A percentile compares a stretch with the other conserved stretches of the same genome.
phyloP scores from a whole-genome alignment of 2,888 invertebrate species.

The Ethmia dodecea region DNA sequence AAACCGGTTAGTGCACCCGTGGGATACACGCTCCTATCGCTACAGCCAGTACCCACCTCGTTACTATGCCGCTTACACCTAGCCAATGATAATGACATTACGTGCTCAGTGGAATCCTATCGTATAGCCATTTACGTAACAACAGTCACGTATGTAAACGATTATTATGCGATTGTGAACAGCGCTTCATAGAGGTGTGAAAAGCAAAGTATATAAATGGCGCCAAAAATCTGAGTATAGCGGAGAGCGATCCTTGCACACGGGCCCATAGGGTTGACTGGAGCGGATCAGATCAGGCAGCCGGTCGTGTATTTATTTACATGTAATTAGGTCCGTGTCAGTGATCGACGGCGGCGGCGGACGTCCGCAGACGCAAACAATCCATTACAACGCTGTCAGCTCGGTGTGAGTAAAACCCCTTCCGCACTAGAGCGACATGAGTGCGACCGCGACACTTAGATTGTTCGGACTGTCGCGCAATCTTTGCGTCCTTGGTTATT shows the following conservation, averaged over 20 bases:
- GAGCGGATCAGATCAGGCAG: slow-evolving; percentile 30
- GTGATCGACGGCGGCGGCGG: slow-evolving; percentile 58
- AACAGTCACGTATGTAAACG: too few species aligned
- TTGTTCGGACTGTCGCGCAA: too few species aligned
- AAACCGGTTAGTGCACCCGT: slow-evolving; percentile 45
- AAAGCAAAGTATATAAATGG: not conserved
- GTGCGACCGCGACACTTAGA: too few species aligned
- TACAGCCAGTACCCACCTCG: not conserved
- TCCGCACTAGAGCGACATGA: not conserved
- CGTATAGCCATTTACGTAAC: too few species aligned
- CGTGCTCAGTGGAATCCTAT: too few species aligned
- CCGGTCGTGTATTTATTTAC: slow-evolving; percentile 61
- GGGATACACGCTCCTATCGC: slow-evolving; percentile 26
- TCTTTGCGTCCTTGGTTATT: too few species aligned
- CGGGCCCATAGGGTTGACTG: slow-evolving; percentile 12
- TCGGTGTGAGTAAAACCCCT: not conserved
- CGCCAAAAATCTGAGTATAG: slow-evolving; percentile 1
- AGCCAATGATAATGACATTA: not conserved
- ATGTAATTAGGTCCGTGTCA: slow-evolving; percentile 68
- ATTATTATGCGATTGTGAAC: too few species aligned
- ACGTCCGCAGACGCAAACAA: slow-evolving; percentile 62
- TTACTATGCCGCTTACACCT: not conserved
- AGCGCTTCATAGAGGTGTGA: too few species aligned
- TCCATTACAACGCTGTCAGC: slow-evolving; percentile 62
- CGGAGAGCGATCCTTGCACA: not conserved